Evolutionary conservation across 2,113 vertebrate species (phyloP), one percentile per base, ranked within the genome.

Genomic region (Corydoras sp.): DNA sequence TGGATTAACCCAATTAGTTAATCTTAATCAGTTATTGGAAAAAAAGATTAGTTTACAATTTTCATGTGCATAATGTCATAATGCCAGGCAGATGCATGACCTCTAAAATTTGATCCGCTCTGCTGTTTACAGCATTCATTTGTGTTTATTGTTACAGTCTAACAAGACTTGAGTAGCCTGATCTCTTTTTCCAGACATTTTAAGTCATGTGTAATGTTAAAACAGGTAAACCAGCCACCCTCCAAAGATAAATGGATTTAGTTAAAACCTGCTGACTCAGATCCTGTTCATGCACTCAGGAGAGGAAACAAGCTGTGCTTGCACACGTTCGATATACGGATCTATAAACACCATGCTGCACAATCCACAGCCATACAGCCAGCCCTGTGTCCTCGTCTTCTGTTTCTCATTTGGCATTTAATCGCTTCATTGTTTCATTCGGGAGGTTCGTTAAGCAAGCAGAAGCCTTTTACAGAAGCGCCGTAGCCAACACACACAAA

Each of bases 291-390:
- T 60, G 63, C 58, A 32, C 13, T 51, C 10, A 65, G 63, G 62
- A 60, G 71, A 58, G 32, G 59, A 62, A 70, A 66, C 53, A 67
- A 54, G 56, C 32, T 65, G 58, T 56, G 58, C 54, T 65, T 68
- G 49, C 61, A 73, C 51, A 53, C 48, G 65, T 54, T 70, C 76
- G 69, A 70, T 77, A 62, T 8, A 9, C 32, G 62, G 35, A 73
- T 69, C 71, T 53, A 66, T 74, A 74, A 70, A 74, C 12, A 54
- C 50, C 60, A 70, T 70, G 67, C 50, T 53, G 35, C 54, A 68
- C 58, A 73, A 31, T 73, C 68, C 59, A 62, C 5, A 60, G 56
- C 18, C 48, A 43, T 13, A n/a, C 43, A 29, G 24, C 30, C 18
- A 56, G 35, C 13, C 31, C 49, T 24, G 43, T 43, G n/a, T 43